Base-by-base conservation (phyloP, 2,888 invertebrate genomes). In the Oscheius sp. region DNA sequence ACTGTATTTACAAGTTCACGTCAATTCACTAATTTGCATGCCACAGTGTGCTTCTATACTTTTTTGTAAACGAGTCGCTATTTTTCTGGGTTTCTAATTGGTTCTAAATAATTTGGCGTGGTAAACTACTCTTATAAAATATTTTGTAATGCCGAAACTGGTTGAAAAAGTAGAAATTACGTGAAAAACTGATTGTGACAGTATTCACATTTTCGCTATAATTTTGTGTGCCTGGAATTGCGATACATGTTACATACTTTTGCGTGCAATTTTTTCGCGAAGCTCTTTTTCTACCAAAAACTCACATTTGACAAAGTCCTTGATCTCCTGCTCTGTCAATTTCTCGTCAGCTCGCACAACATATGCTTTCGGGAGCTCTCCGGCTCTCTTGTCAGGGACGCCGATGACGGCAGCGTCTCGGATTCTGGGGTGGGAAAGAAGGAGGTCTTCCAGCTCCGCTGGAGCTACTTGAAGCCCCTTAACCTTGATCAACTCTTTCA, bases 401-500 rank as follows among this genome's bases (percentile, higher is more conserved):
- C 82, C 95, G 86, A 95, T 92, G 50, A 96, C 95, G 50, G 94
- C 95, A 32, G 92, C 93, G 88, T 95, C 95, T 73, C 92, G 92
- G 66, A 95, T 92, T 71, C 92, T 92, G 0, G 92, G 91, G 90
- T 94, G 93, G 51, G 92, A 92, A 70, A 94, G 90, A 53, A 96
- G 89, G 65, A 95, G 86, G 21, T 93, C 93, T 90, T 96, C 96
- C 53, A 96, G 90, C 90, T 96, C 95, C 0, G 95, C 95, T 2
- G 95, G 95, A 0, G 95, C 93, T 66, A 86, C 86, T 79, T 87
- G 87, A 3, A 84, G 75, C 57, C 87, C 87, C 59, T 85, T 86
- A 13, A 87, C 87, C 76, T 87, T 88, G 75, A 87, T 87, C n/a
- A 88, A 75, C 71, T 88, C 88, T 60, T 88, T 88, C 21, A 85